Percentiles rank a stretch among this genome's conserved stretches.
phyloP scores from a whole-genome alignment of 2,888 invertebrate genomes.

The Orchesella flavescens region DNA sequence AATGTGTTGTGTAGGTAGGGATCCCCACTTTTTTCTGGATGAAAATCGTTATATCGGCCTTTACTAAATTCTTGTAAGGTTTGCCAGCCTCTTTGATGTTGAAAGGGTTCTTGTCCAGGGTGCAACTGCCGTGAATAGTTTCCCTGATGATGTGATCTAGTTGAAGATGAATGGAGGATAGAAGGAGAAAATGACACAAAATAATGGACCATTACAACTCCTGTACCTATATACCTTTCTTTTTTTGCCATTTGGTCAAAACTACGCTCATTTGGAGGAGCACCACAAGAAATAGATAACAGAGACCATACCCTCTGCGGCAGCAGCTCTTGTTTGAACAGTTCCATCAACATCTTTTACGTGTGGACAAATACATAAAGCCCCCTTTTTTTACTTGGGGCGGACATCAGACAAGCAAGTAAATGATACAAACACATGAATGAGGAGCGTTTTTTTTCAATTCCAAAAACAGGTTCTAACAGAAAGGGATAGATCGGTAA shows the following conservation, averaged over 20 bases:
- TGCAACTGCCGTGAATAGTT: not conserved
- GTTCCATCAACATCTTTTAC: not conserved
- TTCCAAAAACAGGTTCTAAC: not conserved
- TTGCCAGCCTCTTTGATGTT: not conserved
- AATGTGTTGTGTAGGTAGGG: too few species aligned
- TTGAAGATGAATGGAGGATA: conserved; percentile 56
- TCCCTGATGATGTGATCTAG: conserved; percentile 9
- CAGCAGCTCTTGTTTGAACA: conserved; percentile 2
- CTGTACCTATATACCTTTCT: not conserved
- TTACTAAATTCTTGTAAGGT: too few species aligned
- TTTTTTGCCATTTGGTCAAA: conserved; percentile 7
- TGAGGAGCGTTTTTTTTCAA: not conserved
- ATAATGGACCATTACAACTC: conserved; percentile 53
- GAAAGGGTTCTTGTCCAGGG: not conserved
- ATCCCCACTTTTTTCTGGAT: too few species aligned
- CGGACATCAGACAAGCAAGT: not conserved
- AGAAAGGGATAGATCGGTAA: not conserved
- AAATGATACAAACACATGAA: not conserved
- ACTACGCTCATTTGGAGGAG: too few species aligned
- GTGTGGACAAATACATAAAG: conserved; percentile 18
- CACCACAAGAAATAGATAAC: too few species aligned
- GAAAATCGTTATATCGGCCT: too few species aligned
- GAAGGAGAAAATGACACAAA: conserved; percentile 52
- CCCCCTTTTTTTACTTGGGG: conserved; percentile 5
- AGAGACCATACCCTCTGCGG: too few species aligned